These are phyloP conservation scores for Cyanoderma ruficeps DNA, from an alignment of 2,113 vertebrate species.

Conservation along the genomic window DNA sequence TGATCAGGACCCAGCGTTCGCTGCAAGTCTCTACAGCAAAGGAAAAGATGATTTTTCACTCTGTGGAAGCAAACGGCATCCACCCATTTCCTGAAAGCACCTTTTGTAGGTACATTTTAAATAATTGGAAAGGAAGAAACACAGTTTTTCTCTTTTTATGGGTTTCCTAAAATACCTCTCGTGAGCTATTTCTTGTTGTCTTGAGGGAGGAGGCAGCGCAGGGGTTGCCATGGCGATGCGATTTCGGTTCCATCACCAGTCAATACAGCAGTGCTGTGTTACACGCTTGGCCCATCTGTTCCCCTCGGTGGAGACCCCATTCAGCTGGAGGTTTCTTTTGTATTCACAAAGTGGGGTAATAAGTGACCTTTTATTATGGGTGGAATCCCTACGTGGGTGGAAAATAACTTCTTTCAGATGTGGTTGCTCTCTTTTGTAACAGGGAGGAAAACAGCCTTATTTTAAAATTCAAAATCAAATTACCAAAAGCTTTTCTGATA, in stretches of 20 bases:
- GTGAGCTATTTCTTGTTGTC: conserved; percentile 42
- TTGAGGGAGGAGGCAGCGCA: conserved; percentile 30
- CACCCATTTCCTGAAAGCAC: background rate
- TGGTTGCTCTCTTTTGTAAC: background rate
- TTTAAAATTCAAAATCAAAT: background rate
- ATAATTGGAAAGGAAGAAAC: conserved; percentile 15
- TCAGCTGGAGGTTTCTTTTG: conserved; percentile 55
- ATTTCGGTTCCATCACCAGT: conserved; percentile 45
- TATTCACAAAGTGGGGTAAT: conserved; percentile 5
- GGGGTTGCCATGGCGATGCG: conserved; percentile 38
- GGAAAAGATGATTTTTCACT: background rate
- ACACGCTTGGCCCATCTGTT: conserved; percentile 51
- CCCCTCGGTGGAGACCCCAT: conserved; percentile 29
- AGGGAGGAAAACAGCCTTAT: background rate
- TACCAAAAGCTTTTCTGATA: background rate
- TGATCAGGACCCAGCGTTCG: background rate
- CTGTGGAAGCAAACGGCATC: background rate
- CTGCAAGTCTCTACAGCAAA: background rate
- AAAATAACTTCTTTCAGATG: background rate
- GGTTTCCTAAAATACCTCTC: conserved; percentile 56
- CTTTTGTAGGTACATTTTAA: conserved; percentile 2
- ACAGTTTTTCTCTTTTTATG: background rate
- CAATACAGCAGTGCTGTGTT: conserved; percentile 21
- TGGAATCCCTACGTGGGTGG: background rate
- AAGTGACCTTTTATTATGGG: conserved; percentile 14